Evolutionary conservation across 2,113 vertebrate species (phyloP).

Genomic region (Rhinichthys klamathensis): DNA sequence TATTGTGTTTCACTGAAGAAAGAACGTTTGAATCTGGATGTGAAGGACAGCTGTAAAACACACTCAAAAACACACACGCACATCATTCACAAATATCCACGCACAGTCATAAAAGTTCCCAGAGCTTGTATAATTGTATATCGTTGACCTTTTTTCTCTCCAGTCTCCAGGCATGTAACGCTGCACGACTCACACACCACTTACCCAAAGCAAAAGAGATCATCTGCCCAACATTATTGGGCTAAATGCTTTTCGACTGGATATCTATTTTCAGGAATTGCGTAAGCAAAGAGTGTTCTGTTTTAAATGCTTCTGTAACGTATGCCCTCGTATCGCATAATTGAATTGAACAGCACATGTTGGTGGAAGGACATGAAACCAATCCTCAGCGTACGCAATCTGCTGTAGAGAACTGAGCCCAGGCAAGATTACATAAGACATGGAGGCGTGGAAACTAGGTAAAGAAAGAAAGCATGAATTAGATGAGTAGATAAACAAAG

Average conservation of each 20-base stretch:
- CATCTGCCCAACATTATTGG: conserved; percentile 57
- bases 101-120: not conserved
- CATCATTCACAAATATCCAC: conserved; percentile 26
- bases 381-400: conserved; percentile 72
- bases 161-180: conserved; percentile 58
- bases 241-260: conserved; percentile 64
- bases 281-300: conserved; percentile 62
- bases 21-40: not conserved
- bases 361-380: conserved; percentile 85
- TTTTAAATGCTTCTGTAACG: conserved; percentile 76
- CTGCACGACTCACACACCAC: conserved; percentile 51
- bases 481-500: not conserved
- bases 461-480: not conserved
- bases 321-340: conserved; percentile 74
- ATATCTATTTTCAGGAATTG: conserved; percentile 63
- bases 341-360: conserved; percentile 80
- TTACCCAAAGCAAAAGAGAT: conserved; percentile 64
- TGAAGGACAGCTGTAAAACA: conserved; percentile 5
- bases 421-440: conserved; percentile 16
- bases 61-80: not conserved
- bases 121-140: conserved; percentile 31
- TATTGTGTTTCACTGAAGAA: not conserved
- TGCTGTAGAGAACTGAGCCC: not conserved
- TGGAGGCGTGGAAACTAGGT: not conserved
- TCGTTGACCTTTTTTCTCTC: conserved; percentile 47